phyloP scores from a whole-genome alignment of 2,113 vertebrate species.

The Aleadryas rufinucha region DNA sequence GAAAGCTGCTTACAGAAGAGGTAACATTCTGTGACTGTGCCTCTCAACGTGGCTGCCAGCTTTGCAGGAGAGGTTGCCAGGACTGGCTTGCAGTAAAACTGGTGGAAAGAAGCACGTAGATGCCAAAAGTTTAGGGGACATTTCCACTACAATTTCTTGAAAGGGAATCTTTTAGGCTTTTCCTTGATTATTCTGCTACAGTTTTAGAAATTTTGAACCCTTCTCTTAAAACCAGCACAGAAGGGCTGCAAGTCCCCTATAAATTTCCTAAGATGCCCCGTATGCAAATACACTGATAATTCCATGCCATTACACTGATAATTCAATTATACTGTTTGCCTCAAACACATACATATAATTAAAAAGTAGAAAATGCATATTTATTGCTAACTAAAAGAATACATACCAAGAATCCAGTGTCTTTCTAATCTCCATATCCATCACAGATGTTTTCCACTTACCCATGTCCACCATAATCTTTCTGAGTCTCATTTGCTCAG shows the following conservation, averaged over 20 bases:
- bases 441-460: not conserved
- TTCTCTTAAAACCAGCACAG: not conserved
- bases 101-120: not conserved
- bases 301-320: too few relatives aligned
- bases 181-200: not conserved
- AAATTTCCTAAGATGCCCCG: not conserved
- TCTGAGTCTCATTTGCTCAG: not conserved
- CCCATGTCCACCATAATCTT: not conserved
- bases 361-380: not conserved
- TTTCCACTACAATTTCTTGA: not conserved
- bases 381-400: not conserved
- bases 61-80: not conserved
- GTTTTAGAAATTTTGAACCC: not conserved
- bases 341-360: not conserved
- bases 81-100: not conserved
- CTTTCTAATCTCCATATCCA: not conserved
- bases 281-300: not conserved
- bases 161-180: not conserved
- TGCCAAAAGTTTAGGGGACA: not conserved
- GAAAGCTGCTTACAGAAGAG: not conserved
- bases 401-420: accelerated
- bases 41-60: not conserved
- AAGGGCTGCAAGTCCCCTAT: not conserved
- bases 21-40: not conserved
- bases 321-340: not conserved